Conservation (phyloP, 2,113 vertebrate species). For the Corydoras sp. region DNA sequence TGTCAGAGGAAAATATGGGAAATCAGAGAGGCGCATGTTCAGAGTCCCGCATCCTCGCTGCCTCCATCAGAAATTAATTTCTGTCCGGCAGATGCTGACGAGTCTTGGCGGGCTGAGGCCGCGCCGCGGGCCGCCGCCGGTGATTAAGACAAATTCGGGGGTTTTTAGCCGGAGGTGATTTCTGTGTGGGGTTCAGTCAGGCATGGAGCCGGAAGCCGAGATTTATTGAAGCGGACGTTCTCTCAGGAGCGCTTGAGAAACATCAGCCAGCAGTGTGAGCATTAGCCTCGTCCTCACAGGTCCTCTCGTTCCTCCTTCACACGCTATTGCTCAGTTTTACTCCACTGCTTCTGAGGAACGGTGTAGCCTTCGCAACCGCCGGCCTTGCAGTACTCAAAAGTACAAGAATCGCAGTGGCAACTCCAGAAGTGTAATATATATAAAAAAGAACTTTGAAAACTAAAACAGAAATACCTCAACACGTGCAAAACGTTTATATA, state of each 20-base stretch:
- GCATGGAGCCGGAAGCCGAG: slow-evolving; percentile 10
- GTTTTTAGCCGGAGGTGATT: slow-evolving; percentile 34
- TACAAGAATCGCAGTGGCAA: no score
- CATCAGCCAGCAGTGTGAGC: slow-evolving; percentile 6
- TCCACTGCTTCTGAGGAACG: not conserved
- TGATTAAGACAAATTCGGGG: slow-evolving; percentile 42
- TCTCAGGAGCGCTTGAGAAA: slow-evolving; percentile 7
- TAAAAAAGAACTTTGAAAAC: no score
- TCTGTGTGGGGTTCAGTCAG: slow-evolving; percentile 15
- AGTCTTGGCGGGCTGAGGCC: slow-evolving; percentile 27
- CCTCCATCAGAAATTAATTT: slow-evolving; percentile 23
- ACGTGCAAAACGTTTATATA: no score
- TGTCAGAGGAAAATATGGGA: slow-evolving; percentile 15
- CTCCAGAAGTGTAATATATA: no score
- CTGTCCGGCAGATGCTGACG: slow-evolving; percentile 41
- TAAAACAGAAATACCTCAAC: no score
- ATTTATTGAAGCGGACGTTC: slow-evolving; percentile 33
- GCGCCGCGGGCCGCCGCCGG: slow-evolving; percentile 40
- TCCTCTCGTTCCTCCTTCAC: slow-evolving; percentile 14
- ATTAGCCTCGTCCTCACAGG: slow-evolving; percentile 19
- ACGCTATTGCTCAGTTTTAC: slow-evolving; percentile 6
- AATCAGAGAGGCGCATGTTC: slow-evolving; percentile 23
- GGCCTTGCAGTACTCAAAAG: no score
- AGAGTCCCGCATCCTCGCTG: slow-evolving; percentile 2
- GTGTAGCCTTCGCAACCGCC: no score